Evolutionary conservation across 2,888 invertebrate genomes (phyloP).

Genomic region (Eumerus sabulonum): DNA sequence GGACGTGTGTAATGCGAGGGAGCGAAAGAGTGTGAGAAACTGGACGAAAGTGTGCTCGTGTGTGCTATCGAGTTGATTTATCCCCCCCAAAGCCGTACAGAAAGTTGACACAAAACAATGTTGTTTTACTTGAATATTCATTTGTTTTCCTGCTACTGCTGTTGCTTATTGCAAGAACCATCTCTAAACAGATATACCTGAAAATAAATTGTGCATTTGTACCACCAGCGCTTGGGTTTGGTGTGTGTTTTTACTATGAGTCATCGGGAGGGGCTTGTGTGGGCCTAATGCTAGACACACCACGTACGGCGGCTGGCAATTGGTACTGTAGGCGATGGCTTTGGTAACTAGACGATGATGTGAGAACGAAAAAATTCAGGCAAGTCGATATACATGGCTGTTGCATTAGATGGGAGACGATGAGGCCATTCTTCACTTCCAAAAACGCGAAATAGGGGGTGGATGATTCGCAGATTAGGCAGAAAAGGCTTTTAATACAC

Average conservation of each 20-base stretch:
- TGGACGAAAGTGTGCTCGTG: constrained; percentile 33
- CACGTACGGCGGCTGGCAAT: too few relatives aligned
- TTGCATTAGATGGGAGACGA: too few relatives aligned
- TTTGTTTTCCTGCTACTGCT: background rate
- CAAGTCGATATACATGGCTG: too few relatives aligned
- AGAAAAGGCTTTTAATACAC: too few relatives aligned
- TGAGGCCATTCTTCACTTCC: too few relatives aligned
- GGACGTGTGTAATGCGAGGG: background rate
- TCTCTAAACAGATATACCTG: constrained; percentile 35
- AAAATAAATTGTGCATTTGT: constrained; percentile 55
- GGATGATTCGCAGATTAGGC: too few relatives aligned
- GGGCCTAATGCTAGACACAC: too few relatives aligned
- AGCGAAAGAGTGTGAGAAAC: constrained; percentile 32
- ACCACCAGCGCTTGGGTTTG: constrained; percentile 14
- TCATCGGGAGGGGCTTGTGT: too few relatives aligned
- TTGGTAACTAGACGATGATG: too few relatives aligned
- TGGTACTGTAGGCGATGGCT: too few relatives aligned
- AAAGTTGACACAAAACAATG: constrained; percentile 3
- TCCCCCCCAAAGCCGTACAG: constrained; percentile 13
- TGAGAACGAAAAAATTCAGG: too few relatives aligned
- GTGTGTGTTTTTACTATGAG: background rate
- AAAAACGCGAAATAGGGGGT: too few relatives aligned
- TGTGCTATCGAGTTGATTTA: constrained; percentile 18
- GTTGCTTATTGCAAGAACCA: constrained; percentile 12
- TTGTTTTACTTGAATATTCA: constrained; percentile 17